Conservation (phyloP, 2,888 invertebrate species). For the Fragum sueziense region DNA sequence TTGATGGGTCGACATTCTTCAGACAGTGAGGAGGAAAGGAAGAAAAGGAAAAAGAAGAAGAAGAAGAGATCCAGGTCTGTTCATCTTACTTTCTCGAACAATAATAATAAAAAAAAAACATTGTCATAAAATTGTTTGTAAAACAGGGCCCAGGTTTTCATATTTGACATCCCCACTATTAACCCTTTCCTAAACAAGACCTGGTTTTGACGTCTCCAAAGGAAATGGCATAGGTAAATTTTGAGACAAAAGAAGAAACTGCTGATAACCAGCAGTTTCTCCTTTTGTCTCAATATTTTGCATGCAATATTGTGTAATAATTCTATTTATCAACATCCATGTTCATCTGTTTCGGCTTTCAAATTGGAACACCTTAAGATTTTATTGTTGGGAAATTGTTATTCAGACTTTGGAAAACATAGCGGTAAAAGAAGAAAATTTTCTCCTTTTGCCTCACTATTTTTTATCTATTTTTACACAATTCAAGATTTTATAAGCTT, state of each 20-base stretch:
- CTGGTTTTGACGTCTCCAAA: background rate
- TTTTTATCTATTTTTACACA: too few relatives aligned
- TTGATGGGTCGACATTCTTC: slow-evolving; percentile 71
- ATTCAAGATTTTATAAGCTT: too few relatives aligned
- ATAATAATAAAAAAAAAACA: background rate
- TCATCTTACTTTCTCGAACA: slow-evolving; percentile 7
- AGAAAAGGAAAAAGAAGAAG: slow-evolving; percentile 73
- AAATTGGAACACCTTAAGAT: too few relatives aligned
- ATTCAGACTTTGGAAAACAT: slow-evolving; percentile 12
- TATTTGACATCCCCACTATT: background rate
- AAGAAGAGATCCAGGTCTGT: slow-evolving; percentile 69
- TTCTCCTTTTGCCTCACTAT: too few relatives aligned
- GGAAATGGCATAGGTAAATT: background rate
- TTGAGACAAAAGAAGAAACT: too few relatives aligned
- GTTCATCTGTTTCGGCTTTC: too few relatives aligned
- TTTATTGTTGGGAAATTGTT: background rate
- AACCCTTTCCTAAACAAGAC: too few relatives aligned
- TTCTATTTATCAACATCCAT: background rate
- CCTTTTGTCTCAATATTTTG: too few relatives aligned
- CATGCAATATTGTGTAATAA: too few relatives aligned
- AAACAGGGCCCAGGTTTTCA: background rate
- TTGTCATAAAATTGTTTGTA: too few relatives aligned
- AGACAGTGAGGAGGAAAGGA: slow-evolving; percentile 70
- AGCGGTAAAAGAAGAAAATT: too few relatives aligned
- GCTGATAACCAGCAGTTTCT: too few relatives aligned